Percentiles rank a stretch among this genome's conserved stretches.
Conservation (phyloP, 1,140 invertebrate species). For the Tyrophagus putrescentiae region DNA sequence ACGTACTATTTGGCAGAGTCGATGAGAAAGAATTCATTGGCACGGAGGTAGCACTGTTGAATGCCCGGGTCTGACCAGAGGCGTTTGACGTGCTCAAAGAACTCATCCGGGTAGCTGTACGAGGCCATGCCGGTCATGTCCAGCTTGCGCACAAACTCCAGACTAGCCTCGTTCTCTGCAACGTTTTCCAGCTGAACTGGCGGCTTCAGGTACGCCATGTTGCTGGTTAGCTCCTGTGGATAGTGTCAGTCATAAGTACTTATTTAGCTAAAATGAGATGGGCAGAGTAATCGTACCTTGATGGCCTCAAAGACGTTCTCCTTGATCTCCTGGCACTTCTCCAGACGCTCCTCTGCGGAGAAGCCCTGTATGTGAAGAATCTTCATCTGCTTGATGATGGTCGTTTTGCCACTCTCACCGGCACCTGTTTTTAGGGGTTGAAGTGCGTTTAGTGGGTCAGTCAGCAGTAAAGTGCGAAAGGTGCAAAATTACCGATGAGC, state of each 20-base stretch:
- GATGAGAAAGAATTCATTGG: constrained; percentile 60
- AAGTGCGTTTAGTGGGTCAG: background rate
- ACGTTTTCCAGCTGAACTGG: constrained; percentile 37
- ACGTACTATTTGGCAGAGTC: constrained; percentile 60
- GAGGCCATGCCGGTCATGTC: constrained; percentile 27
- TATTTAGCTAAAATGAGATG: background rate
- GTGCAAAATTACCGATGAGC: constrained; percentile 39
- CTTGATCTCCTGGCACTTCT: constrained; percentile 45
- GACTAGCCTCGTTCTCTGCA: constrained; percentile 35
- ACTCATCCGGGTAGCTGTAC: constrained; percentile 40
- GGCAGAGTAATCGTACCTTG: constrained; percentile 29
- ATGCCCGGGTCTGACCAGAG: constrained; percentile 46
- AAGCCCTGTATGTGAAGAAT: constrained; percentile 57
- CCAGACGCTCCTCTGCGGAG: constrained; percentile 44
- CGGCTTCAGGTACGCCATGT: constrained; percentile 39
- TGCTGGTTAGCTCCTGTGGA: constrained; percentile 38
- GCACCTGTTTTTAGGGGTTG: constrained; percentile 30
- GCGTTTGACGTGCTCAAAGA: constrained; percentile 45
- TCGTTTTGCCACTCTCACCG: constrained; percentile 49
- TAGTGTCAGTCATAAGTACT: background rate
- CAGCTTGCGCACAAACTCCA: constrained; percentile 42
- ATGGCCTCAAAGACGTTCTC: constrained; percentile 52
- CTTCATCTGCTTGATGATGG: constrained; percentile 68
- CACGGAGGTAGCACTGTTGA: constrained; percentile 49
- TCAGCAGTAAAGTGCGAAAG: too few relatives aligned